Base-by-base conservation (phyloP, 2,888 invertebrate species). In the Scaptomyza reducta region DNA sequence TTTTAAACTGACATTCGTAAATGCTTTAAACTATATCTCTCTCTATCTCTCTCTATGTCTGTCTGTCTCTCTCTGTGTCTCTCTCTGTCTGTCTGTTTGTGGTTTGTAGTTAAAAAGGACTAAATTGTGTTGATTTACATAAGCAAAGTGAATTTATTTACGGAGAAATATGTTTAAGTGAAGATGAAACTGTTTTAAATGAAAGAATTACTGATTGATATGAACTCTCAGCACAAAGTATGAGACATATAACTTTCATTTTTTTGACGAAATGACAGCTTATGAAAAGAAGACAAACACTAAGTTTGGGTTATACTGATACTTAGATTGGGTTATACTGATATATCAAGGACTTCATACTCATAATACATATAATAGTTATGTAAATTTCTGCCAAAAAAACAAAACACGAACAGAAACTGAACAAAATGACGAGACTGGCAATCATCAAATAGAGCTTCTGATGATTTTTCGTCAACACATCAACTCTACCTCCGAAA, bases 351-450 rank as follows among this genome's bases (percentile, higher is more conserved):
- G n/a, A n/a, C n/a, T n/a, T n/a, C n/a, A n/a, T n/a, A n/a, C n/a
- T n/a, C n/a, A n/a, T n/a, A n/a, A n/a, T n/a, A n/a, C n/a, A n/a
- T n/a, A n/a, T n/a, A n/a, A n/a, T n/a, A n/a, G n/a, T 91, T 91
- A 90, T 90, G 90, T 91, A 90, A 91, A 91, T 90, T 90, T 90
- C 74, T 53, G 62, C 65, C 68, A 42, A 72, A 80, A 85, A n/a
- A n/a, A n/a, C n/a, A n/a, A n/a, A n/a, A n/a, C n/a, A n/a, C n/a
- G n/a, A n/a, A 80, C 25, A 25, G 25, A 25, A 5, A 25, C 25
- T 5, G 5, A 25, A 69, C 76, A 55, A 58, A 65, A 47, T 27
- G 29, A 45, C 46, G 42, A 53, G 56, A 75, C 58, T 44, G 49
- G n/a, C n/a, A n/a, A n/a, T 41, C 49, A 18, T 13, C 14, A 14